phyloP scores from a whole-genome alignment of 1,140 invertebrate species.

The Nasonia longicornis region DNA sequence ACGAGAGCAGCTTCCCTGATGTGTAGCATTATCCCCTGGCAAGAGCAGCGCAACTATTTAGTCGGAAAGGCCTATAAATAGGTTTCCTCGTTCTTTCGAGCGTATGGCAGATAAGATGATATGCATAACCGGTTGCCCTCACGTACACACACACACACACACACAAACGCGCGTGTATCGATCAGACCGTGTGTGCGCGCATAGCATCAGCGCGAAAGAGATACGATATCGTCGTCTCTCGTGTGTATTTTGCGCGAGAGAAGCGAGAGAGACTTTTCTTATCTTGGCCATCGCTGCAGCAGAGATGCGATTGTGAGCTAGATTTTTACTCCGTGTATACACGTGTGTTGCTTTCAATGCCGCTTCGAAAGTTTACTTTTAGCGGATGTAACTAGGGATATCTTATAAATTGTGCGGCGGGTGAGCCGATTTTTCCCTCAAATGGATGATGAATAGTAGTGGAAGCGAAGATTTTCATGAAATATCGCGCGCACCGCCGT shows the following conservation, averaged over 20 bases:
- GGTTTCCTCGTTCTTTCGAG: not conserved
- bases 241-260: slow-evolving; percentile 16
- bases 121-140: slow-evolving; percentile 38
- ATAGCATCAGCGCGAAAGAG: slow-evolving; percentile 19
- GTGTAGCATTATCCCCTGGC: slow-evolving; percentile 1
- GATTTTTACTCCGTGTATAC: not conserved
- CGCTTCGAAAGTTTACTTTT: not conserved
- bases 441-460: not conserved
- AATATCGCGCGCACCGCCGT: not conserved
- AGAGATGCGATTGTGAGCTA: slow-evolving; percentile 3
- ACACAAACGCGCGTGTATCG: not conserved
- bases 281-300: slow-evolving; percentile 9
- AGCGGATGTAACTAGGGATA: not conserved
- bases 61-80: slow-evolving; percentile 35
- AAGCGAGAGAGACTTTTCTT: not conserved
- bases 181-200: slow-evolving; percentile 1
- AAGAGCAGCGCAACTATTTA: slow-evolving; percentile 6
- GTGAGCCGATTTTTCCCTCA: not conserved
- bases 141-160: not conserved
- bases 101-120: slow-evolving; percentile 14
- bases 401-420: not conserved
- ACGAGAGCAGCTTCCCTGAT: not conserved
- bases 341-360: not conserved
- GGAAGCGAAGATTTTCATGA: not conserved
- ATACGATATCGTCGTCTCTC: slow-evolving; percentile 19